These are phyloP conservation scores for Amphipoea oculea DNA, from an alignment of 2,888 invertebrate species.

Conservation along the genomic window DNA sequence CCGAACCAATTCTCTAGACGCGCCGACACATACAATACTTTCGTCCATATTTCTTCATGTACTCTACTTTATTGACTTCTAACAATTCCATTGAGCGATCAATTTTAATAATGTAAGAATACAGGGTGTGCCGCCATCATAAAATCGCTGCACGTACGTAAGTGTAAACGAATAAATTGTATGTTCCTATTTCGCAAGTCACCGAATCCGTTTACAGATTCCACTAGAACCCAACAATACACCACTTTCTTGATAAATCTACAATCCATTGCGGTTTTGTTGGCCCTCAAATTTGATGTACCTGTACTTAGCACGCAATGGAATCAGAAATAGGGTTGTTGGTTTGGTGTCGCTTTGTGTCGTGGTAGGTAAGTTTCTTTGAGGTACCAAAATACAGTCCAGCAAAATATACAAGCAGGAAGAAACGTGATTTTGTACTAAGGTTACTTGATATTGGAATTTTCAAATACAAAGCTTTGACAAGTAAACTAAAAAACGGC, in stretches of 20 bases:
- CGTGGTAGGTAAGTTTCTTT: constrained; percentile 26
- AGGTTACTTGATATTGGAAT: constrained; percentile 38
- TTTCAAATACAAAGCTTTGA: constrained; percentile 21
- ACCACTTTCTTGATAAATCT: background rate
- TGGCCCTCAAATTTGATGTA: fast-evolving
- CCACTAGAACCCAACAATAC: background rate
- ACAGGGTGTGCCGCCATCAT: constrained; percentile 39
- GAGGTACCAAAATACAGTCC: constrained; percentile 48
- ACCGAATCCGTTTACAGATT: constrained; percentile 55
- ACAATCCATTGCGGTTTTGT: constrained; percentile 20
- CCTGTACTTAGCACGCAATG: constrained; percentile 16
- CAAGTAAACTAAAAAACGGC: background rate
- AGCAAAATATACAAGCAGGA: constrained; percentile 55
- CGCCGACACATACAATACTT: constrained; percentile 47
- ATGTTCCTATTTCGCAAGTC: constrained; percentile 67
- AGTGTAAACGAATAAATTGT: constrained; percentile 69
- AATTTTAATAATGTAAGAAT: constrained; percentile 62
- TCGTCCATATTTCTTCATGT: constrained; percentile 48
- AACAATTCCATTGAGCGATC: constrained; percentile 56
- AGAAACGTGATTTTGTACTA: constrained; percentile 40
- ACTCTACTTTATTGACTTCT: constrained; percentile 50
- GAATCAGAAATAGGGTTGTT: background rate
- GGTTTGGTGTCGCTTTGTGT: background rate
- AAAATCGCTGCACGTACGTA: constrained; percentile 61
- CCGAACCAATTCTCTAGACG: too few species aligned